phyloP scores from a whole-genome alignment of 2,113 vertebrate genomes.

The Poeciliopsis prolifica region DNA sequence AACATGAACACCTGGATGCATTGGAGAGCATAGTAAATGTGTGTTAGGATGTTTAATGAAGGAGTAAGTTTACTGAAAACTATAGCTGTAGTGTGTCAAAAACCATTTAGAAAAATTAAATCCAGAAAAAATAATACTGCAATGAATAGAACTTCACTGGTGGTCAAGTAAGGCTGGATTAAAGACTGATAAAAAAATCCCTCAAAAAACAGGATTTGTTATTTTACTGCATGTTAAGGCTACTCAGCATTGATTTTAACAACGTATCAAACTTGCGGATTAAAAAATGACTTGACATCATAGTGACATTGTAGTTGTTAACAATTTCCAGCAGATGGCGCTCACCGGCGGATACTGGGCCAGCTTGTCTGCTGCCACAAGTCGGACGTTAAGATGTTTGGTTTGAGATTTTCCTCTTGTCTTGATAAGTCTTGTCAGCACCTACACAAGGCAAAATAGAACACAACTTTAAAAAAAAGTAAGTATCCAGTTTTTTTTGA shows the following conservation, averaged over 20 bases:
- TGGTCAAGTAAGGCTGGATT: background rate
- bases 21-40: background rate
- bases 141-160: background rate
- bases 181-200: background rate
- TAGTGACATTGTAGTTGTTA: background rate
- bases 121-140: background rate
- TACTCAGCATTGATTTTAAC: background rate
- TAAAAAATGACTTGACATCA: background rate
- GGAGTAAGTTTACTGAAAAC: too few relatives aligned
- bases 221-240: background rate
- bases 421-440: conserved; percentile 97
- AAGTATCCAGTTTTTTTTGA: background rate
- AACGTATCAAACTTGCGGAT: background rate
- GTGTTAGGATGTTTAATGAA: too few relatives aligned
- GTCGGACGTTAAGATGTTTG: conserved; percentile 98
- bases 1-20: background rate
- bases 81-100: background rate
- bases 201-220: background rate
- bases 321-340: conserved; percentile 51
- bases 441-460: conserved; percentile 74
- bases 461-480: background rate
- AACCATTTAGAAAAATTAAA: background rate
- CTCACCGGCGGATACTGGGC: conserved; percentile 95
- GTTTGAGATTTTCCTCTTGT: conserved; percentile 98
- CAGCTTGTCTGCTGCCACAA: conserved; percentile 97